Base-by-base conservation (phyloP, 2,888 invertebrate genomes). In the Agrochola circellaris region DNA sequence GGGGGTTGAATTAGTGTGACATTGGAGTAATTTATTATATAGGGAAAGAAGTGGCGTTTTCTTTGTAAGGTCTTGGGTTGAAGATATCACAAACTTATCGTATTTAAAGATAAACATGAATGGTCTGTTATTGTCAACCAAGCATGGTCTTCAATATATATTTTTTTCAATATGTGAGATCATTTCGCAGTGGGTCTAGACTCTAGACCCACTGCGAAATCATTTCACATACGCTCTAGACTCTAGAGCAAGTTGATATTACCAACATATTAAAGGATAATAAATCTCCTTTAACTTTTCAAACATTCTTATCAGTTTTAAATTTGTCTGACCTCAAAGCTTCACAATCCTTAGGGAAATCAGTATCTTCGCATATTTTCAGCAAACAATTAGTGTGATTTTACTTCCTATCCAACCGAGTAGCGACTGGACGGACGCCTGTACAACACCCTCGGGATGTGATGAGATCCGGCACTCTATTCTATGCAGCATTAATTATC, bases 321-420 rank as follows among this genome's bases (percentile, higher is more conserved):
- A 38, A 76, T 8, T 48, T 9, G 17, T 38, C 62, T 54, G 68
- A 75, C 58, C 81, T 58, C 64, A 79, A 38, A 68, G 60, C 45
- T 56, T 6, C 13, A 11, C 13, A 54, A 6, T n/a, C 76, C n/a
- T 17, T 2, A 48, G 75, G 76, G 79, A 80, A 80, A 80, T 80
- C 65, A 48, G 56, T 70, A 58, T 58, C n/a, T 66, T 65, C 11
- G 64, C 65, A 65, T 81, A 60, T 60, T 80, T 81, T 81, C 81
- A 66, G 75, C n/a, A 60, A 80, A 81, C 76, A 75, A 80, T 75
- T 81, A 81, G 69, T 38, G 30, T 15, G 66, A 48, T 61, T 38
- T 20, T 54, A n/a, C n/a, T 65, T 73, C 58, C 51, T 65, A 58
- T 65, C 58, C 30, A n/a, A 73, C 65, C 51, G 48, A 42, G 79